Conservation (phyloP, 1,140 invertebrate species). For the Neodiprion virginianus region DNA sequence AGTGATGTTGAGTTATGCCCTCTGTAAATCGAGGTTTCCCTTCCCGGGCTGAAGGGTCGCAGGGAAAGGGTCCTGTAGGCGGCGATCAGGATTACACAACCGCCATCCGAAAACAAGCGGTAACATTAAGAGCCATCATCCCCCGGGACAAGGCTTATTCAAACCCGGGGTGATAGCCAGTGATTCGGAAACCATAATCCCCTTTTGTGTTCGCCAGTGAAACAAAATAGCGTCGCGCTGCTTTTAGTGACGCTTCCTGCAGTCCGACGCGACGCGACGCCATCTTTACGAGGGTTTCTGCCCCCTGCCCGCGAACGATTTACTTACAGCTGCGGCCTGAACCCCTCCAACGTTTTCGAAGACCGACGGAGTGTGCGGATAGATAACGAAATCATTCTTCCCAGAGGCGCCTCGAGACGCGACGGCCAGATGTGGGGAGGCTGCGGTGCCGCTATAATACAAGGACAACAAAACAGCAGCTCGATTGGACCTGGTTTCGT, state of each 20-base stretch:
- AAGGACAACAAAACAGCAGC: no score
- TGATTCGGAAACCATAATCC: slow-evolving; percentile 52
- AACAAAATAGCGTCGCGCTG: slow-evolving; percentile 41
- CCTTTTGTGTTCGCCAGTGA: slow-evolving; percentile 40
- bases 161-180: slow-evolving; percentile 32
- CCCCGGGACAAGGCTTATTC: background rate
- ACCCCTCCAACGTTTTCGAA: background rate
- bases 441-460: no score
- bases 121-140: background rate
- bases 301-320: no score
- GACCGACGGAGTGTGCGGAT: background rate
- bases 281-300: background rate
- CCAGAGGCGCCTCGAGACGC: background rate
- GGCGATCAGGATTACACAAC: background rate
- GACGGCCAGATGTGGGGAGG: background rate
- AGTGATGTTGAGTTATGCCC: no score
- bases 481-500: no score
- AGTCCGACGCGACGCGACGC: background rate
- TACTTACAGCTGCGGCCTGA: background rate
- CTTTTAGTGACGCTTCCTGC: background rate
- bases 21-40: no score
- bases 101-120: slow-evolving; percentile 10
- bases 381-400: background rate
- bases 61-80: background rate
- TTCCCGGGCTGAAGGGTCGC: background rate